Percentiles rank a stretch among this genome's conserved stretches.
phyloP scores from a whole-genome alignment of 2,113 vertebrate species.

The Oryzias javanicus region DNA sequence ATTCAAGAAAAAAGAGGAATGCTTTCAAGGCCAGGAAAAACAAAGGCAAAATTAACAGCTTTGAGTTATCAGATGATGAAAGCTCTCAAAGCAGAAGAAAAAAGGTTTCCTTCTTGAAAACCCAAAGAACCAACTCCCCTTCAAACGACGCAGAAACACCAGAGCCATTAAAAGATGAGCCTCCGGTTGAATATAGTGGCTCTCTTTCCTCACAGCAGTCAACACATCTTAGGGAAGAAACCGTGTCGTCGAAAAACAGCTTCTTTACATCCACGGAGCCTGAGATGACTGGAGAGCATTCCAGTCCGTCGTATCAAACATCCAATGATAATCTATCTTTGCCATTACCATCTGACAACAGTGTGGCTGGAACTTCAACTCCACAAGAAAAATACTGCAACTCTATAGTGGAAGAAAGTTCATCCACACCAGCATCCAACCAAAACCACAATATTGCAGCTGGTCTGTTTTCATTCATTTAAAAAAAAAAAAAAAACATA shows the following conservation, averaged over 20 bases:
- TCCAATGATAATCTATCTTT: slow-evolving; percentile 51
- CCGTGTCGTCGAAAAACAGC: slow-evolving; percentile 18
- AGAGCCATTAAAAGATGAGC: slow-evolving; percentile 21
- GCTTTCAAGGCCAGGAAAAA: slow-evolving; percentile 53
- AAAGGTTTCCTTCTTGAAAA: slow-evolving; percentile 78
- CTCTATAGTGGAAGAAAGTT: slow-evolving; percentile 21
- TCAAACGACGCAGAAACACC: background rate
- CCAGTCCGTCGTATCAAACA: slow-evolving; percentile 44
- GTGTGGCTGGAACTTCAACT: slow-evolving; percentile 22
- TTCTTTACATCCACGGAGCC: slow-evolving; percentile 5
- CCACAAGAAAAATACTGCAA: slow-evolving; percentile 17
- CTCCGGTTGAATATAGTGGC: background rate
- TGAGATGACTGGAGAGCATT: slow-evolving; percentile 19
- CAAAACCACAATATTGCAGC: slow-evolving; percentile 44
- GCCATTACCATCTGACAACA: slow-evolving; percentile 41
- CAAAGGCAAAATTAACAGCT: slow-evolving; percentile 71
- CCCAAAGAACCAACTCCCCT: slow-evolving; percentile 46
- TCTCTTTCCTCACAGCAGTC: slow-evolving; percentile 23
- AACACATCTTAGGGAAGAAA: slow-evolving; percentile 21
- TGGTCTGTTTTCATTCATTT: slow-evolving; percentile 65
- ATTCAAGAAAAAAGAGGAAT: slow-evolving; percentile 63
- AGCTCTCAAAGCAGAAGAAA: slow-evolving; percentile 68
- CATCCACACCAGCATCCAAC: slow-evolving; percentile 54
- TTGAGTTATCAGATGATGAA: slow-evolving; percentile 79
- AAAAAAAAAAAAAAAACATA: background rate